Percentiles rank a stretch among this genome's conserved stretches.
phyloP scores from a whole-genome alignment of 2,888 invertebrate species.

The Drosophila limbata region DNA sequence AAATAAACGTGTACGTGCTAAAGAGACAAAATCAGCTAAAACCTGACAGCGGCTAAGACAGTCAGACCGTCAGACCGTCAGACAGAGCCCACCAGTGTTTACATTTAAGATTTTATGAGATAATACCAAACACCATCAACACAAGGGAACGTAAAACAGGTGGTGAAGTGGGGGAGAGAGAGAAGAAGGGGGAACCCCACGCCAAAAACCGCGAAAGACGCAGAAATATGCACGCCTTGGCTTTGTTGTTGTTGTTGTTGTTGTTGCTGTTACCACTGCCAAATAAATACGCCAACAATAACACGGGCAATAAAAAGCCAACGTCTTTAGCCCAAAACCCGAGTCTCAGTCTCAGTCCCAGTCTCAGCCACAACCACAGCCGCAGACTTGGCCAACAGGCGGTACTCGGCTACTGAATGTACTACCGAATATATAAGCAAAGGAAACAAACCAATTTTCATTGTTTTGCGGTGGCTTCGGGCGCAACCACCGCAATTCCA shows the following conservation, averaged over 20 bases:
- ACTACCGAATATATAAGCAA: constrained; percentile 53
- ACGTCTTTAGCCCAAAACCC: constrained; percentile 56
- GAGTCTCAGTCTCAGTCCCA: constrained; percentile 13
- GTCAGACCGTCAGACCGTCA: constrained; percentile 2
- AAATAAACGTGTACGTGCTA: constrained; percentile 72
- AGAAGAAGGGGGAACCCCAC: constrained; percentile 1
- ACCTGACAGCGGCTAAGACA: constrained; percentile 10
- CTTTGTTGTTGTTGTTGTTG: too few species aligned
- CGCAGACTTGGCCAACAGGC: constrained; percentile 62
- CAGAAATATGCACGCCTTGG: constrained; percentile 48
- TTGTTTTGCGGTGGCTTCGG: constrained; percentile 74
- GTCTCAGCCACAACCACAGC: constrained; percentile 40
- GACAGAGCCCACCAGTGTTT: constrained; percentile 67
- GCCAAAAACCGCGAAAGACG: constrained; percentile 50
- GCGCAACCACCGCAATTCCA: constrained; percentile 50
- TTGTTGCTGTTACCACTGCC: constrained; percentile 49
- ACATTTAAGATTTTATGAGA: constrained; percentile 79
- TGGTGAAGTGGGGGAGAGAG: background rate
- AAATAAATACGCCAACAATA: constrained; percentile 77
- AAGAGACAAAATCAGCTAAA: constrained; percentile 48
- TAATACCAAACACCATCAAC: constrained; percentile 71
- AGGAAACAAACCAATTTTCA: constrained; percentile 80
- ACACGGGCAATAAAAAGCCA: constrained; percentile 73
- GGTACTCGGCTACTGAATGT: constrained; percentile 17
- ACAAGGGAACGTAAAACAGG: constrained; percentile 18